A percentile compares a stretch with the other conserved stretches of the same genome.
Conservation (phyloP, 2,888 invertebrate genomes). For the Alviniconcha strummeri region DNA sequence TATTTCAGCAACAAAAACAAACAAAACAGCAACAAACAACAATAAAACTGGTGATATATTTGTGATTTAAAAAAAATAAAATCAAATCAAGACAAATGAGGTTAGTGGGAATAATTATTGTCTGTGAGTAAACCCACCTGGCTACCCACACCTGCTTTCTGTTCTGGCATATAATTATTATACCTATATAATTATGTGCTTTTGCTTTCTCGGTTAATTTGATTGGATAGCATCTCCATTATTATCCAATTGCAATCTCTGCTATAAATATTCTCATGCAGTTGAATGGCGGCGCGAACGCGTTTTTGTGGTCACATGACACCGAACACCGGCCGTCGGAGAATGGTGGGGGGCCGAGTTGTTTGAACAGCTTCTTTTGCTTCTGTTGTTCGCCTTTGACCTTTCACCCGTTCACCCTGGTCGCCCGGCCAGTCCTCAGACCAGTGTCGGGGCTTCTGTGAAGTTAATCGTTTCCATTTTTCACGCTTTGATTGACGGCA, state of each 20-base stretch:
- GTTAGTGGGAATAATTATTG: too few relatives aligned
- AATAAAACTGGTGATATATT: too few relatives aligned
- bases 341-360: conserved; percentile 29
- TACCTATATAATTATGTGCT: too few relatives aligned
- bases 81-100: too few relatives aligned
- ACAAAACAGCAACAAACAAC: too few relatives aligned
- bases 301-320: conserved; percentile 28
- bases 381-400: neutral
- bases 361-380: conserved; percentile 26
- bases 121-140: too few relatives aligned
- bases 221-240: neutral
- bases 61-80: too few relatives aligned
- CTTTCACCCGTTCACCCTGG: neutral
- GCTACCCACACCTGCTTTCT: too few relatives aligned
- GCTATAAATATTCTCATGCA: conserved; percentile 5
- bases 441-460: neutral
- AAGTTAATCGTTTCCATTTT: conserved; percentile 6
- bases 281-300: neutral
- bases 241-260: conserved; percentile 12
- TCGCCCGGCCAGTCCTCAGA: neutral
- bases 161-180: too few relatives aligned
- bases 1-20: too few relatives aligned
- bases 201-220: neutral
- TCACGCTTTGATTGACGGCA: neutral
- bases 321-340: conserved; percentile 20